These are phyloP conservation scores for Kryphioiulus occultus DNA, from an alignment of 2,888 invertebrate species.

Conservation along the genomic window DNA sequence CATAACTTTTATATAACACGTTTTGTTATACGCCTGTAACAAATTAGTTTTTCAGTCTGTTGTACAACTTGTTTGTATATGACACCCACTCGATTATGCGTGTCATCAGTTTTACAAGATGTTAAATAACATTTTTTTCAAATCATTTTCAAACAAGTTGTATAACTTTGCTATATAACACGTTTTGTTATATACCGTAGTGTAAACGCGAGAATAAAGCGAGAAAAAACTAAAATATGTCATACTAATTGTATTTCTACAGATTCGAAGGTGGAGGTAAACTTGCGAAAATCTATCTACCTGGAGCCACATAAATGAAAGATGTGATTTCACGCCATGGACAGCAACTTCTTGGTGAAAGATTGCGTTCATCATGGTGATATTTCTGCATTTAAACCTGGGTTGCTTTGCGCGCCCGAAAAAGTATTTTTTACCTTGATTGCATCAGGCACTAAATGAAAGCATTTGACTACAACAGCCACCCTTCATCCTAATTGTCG, in stretches of 20 bases:
- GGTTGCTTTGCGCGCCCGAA: neutral
- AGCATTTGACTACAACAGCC: neutral
- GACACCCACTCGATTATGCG: no score
- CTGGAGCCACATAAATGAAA: constrained; percentile 10
- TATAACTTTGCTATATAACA: no score
- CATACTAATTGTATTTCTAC: neutral
- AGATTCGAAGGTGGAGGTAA: constrained; percentile 36
- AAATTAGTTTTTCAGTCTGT: no score
- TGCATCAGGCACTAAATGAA: neutral
- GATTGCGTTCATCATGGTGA: constrained; percentile 1
- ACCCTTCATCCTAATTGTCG: neutral
- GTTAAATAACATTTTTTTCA: no score
- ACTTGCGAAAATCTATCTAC: neutral
- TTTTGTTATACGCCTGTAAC: no score
- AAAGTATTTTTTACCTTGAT: neutral
- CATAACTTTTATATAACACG: no score
- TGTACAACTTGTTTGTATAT: no score
- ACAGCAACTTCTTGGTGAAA: neutral
- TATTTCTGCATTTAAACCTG: constrained; percentile 28
- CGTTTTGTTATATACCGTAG: no score
- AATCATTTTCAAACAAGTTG: no score
- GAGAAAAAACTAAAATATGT: neutral
- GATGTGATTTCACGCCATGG: neutral
- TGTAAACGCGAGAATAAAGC: neutral
- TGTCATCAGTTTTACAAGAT: no score